Conservation (phyloP, 2,888 invertebrate species). For the Philonicus albiceps region DNA sequence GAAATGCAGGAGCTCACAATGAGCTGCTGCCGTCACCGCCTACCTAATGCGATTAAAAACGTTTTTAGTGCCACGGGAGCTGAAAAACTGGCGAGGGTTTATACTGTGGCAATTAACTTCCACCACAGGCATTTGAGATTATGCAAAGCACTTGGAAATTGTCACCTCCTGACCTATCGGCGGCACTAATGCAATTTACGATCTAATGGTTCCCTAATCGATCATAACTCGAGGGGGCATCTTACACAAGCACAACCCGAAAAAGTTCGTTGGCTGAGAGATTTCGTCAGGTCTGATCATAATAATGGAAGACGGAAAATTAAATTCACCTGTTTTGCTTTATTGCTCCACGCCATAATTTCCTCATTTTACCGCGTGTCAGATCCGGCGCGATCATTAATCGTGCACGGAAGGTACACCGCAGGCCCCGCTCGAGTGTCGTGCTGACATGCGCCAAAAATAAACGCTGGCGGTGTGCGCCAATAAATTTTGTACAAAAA, state of each 20-base stretch:
- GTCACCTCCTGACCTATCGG: background rate
- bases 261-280: background rate
- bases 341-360: background rate
- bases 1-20: background rate
- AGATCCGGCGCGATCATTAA: background rate
- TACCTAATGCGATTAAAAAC: background rate
- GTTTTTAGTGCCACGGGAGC: background rate
- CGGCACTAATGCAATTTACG: background rate
- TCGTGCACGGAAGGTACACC: background rate
- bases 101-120: background rate
- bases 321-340: background rate
- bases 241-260: background rate
- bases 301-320: background rate
- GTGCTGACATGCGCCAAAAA: background rate
- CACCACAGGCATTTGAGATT: background rate
- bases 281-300: background rate
- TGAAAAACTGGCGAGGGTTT: background rate
- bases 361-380: background rate
- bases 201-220: background rate
- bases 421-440: background rate
- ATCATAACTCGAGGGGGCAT: background rate
- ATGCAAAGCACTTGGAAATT: background rate
- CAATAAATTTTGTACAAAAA: background rate
- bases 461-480: background rate
- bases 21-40: background rate